Evolutionary conservation across 2,888 invertebrate species (phyloP).

Genomic region (Drosophila infuscata): DNA sequence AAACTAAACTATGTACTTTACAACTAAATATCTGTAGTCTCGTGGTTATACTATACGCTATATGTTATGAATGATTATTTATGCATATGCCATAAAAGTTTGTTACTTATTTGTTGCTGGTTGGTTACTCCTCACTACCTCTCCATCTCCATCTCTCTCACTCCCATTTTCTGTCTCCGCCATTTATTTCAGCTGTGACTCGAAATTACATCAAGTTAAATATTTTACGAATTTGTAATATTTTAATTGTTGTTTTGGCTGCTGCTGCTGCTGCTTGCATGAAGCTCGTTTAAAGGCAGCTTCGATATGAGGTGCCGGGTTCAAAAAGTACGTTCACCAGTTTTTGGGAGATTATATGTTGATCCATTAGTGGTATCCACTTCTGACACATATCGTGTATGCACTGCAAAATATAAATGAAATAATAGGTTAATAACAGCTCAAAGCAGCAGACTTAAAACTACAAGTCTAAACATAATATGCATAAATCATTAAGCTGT

Average conservation of each 20-base stretch:
- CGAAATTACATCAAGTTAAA: conserved; percentile 17
- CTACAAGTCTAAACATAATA: background rate
- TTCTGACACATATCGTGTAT: conserved; percentile 25
- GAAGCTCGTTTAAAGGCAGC: conserved; percentile 18
- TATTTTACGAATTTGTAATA: conserved; percentile 7
- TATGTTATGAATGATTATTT: conserved; percentile 75
- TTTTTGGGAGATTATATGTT: conserved; percentile 17
- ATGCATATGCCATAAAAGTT: conserved; percentile 54
- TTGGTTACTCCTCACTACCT: conserved; percentile 21
- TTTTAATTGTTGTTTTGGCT: conserved; percentile 12
- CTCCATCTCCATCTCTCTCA: background rate
- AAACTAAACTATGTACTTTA: conserved; percentile 74
- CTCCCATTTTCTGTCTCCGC: conserved; percentile 10
- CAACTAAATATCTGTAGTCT: conserved; percentile 82
- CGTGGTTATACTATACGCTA: conserved; percentile 80
- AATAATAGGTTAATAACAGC: conserved; percentile 8
- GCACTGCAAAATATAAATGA: conserved; percentile 33
- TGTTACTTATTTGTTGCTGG: conserved; percentile 39
- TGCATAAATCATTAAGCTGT: conserved; percentile 22
- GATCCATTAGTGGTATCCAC: conserved; percentile 31
- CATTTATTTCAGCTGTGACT: conserved; percentile 5
- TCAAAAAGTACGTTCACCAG: conserved; percentile 27
- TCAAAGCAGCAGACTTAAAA: background rate
- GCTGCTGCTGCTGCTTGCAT: conserved; percentile 3
- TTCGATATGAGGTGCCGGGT: conserved; percentile 35